Evolutionary conservation across 2,113 vertebrate genomes (phyloP).

Genomic region (Isichthys henryi): DNA sequence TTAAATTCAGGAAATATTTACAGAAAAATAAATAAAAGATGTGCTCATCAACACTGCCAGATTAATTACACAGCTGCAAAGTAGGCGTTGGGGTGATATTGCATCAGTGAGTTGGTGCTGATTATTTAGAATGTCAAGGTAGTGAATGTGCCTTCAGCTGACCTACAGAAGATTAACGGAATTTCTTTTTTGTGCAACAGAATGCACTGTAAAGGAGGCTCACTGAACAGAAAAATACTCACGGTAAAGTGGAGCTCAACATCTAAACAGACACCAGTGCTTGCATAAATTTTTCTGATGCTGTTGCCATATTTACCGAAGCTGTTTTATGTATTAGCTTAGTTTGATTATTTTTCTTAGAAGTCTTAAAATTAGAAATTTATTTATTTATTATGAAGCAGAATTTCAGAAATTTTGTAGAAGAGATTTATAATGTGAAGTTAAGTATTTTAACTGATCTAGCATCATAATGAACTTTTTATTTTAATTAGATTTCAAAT

Average conservation of each 20-base stretch:
- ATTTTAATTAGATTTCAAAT: constrained; percentile 4
- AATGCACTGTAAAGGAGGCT: neutral
- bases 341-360: neutral
- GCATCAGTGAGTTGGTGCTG: neutral
- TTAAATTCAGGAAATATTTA: constrained; percentile 29
- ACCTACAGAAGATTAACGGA: neutral
- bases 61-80: neutral
- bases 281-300: neutral
- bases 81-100: neutral
- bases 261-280: neutral
- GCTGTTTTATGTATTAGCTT: neutral
- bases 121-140: neutral
- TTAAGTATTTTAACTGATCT: neutral
- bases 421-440: neutral
- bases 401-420: neutral
- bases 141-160: neutral
- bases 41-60: neutral
- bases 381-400: neutral
- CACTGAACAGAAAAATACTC: constrained; percentile 1
- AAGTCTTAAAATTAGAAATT: neutral
- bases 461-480: neutral
- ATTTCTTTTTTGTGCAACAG: neutral
- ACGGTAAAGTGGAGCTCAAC: neutral
- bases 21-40: constrained; percentile 10
- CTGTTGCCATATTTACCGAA: neutral